These are phyloP conservation scores for Chinchilla lanigera DNA, from an alignment of 2,113 vertebrate genomes.

Conservation along the genomic window DNA sequence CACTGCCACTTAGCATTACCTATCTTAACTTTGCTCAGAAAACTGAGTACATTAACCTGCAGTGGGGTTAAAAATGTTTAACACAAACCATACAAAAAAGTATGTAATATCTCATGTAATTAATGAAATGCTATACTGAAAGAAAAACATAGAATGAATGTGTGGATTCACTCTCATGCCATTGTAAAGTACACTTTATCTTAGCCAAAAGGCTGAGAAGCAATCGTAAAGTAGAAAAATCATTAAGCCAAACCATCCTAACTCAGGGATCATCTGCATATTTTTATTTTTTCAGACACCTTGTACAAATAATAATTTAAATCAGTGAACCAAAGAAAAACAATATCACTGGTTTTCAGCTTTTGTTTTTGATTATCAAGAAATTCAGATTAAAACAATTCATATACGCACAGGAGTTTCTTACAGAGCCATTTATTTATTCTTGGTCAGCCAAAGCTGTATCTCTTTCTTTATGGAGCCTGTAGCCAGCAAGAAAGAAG, in stretches of 20 bases:
- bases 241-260: neutral
- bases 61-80: neutral
- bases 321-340: neutral
- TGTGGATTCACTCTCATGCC: neutral
- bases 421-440: constrained; percentile 40
- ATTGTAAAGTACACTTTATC: too few species aligned
- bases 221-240: neutral
- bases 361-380: constrained; percentile 28
- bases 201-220: too few species aligned
- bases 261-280: neutral
- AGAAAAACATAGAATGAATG: neutral
- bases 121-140: neutral
- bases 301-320: constrained; percentile 30
- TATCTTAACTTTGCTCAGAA: neutral
- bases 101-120: neutral
- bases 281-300: neutral
- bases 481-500: neutral
- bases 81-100: neutral
- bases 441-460: constrained; percentile 10
- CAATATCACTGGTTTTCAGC: neutral
- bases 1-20: neutral
- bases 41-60: neutral
- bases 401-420: neutral
- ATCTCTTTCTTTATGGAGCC: constrained; percentile 33
- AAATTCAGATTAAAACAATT: neutral